Conservation (phyloP, 2,888 invertebrate species). For the Zygaena filipendulae region DNA sequence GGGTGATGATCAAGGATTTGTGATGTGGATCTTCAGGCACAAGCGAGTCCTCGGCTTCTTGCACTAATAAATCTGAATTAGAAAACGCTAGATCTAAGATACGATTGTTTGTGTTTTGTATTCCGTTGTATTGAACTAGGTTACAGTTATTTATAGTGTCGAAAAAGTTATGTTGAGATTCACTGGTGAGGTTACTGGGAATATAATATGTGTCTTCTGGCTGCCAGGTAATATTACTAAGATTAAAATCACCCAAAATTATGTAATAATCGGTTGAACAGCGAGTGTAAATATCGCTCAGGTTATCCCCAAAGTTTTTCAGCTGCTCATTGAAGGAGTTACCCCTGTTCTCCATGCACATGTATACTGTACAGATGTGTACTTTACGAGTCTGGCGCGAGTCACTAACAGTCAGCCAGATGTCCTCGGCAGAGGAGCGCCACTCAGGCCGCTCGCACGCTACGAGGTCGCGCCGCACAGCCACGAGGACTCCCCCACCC, state of each 20-base stretch:
- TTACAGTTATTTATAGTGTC: constrained; percentile 4
- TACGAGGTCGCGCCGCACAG: constrained; percentile 4
- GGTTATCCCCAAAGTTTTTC: constrained; percentile 1
- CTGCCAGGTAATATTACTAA: constrained; percentile 6
- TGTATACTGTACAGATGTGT: constrained; percentile 8
- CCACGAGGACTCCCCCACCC: constrained; percentile 12
- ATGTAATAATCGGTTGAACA: constrained; percentile 5
- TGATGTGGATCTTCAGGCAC: constrained; percentile 6
- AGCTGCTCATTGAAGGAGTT: constrained; percentile 3
- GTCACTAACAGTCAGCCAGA: constrained; percentile 6
- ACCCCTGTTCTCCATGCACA: constrained; percentile 7
- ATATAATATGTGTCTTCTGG: neutral
- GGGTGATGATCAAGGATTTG: constrained; percentile 2
- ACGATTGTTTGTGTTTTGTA: constrained; percentile 3
- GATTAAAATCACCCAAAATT: constrained; percentile 8
- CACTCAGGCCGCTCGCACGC: constrained; percentile 2
- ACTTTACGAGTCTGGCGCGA: neutral
- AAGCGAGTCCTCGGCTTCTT: neutral
- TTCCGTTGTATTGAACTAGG: constrained; percentile 4
- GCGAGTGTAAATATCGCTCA: constrained; percentile 1
- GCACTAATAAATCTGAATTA: neutral
- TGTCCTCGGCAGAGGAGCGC: constrained; percentile 8
- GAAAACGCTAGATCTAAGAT: constrained; percentile 6
- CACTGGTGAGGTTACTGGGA: constrained; percentile 1
- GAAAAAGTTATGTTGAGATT: constrained; percentile 1